Percentiles rank a stretch among this genome's conserved stretches.
These are phyloP conservation scores for Amitus sp. DNA, from an alignment of 2,888 invertebrate species.

Conservation along the genomic window DNA sequence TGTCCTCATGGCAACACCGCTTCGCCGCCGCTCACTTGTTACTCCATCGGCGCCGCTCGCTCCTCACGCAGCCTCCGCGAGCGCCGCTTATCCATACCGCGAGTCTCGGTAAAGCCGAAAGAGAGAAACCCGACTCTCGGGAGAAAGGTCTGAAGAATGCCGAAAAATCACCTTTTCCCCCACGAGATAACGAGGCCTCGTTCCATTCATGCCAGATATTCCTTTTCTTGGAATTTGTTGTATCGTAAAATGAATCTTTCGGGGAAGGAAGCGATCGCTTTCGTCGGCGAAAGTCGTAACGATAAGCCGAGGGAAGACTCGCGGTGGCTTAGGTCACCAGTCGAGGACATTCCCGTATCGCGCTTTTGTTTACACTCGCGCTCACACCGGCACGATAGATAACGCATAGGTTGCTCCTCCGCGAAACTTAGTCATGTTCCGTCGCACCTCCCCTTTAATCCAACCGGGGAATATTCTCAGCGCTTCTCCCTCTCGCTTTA, in stretches of 20 bases:
- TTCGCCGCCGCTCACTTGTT: conserved; percentile 62
- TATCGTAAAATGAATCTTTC: too few species aligned
- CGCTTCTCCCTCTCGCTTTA: neutral
- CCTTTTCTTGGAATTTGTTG: too few species aligned
- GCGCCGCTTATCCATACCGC: conserved; percentile 53
- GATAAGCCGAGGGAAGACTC: neutral
- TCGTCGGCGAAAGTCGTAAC: neutral
- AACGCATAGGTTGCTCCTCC: neutral
- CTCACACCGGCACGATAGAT: conserved; percentile 12
- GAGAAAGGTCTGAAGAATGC: conserved; percentile 30
- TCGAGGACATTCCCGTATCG: conserved; percentile 34
- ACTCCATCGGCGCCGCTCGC: conserved; percentile 59
- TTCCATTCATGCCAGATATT: too few species aligned
- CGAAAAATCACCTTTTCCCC: too few species aligned
- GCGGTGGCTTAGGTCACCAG: conserved; percentile 30
- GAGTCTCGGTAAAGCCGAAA: conserved; percentile 31
- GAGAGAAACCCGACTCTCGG: conserved; percentile 23
- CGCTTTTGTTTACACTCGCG: conserved; percentile 37
- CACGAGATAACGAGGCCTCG: too few species aligned
- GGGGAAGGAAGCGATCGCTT: too few species aligned
- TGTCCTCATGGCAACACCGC: conserved; percentile 66
- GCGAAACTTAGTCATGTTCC: too few species aligned
- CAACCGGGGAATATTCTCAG: too few species aligned
- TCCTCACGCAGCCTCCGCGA: conserved; percentile 58
- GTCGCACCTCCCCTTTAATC: too few species aligned